These are phyloP conservation scores for Hippopotamus amphibius DNA, from an alignment of 2,113 vertebrate species.

Conservation along the genomic window DNA sequence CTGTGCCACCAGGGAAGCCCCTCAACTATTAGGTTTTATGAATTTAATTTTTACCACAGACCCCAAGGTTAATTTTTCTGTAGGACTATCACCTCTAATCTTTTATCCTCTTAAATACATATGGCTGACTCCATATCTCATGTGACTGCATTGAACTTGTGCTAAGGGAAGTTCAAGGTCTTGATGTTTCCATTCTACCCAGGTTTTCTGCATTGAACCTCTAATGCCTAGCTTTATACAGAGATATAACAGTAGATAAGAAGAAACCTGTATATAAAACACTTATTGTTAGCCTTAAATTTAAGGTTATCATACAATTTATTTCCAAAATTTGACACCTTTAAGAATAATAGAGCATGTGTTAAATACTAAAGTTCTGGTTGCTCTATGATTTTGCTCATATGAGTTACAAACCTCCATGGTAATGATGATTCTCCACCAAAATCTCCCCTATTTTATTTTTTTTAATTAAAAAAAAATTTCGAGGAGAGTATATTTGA, in stretches of 20 bases:
- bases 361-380: not conserved
- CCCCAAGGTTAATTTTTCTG: not conserved
- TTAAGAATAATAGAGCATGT: not conserved
- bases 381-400: not conserved
- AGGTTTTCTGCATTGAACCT: not conserved
- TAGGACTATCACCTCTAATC: not conserved
- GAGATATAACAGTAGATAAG: not conserved
- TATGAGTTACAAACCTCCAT: not conserved
- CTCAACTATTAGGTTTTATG: not conserved
- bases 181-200: not conserved
- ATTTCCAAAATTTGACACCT: not conserved
- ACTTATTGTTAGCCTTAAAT: not conserved
- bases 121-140: not conserved
- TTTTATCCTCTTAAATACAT: not conserved
- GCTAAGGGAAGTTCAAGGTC: not conserved
- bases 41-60: not conserved
- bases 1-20: too few species aligned
- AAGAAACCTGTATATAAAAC: not conserved
- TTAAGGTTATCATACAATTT: not conserved
- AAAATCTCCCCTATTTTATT: not conserved
- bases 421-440: not conserved
- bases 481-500: not conserved
- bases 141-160: not conserved
- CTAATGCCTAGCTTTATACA: not conserved
- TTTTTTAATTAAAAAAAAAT: not conserved